These are phyloP conservation scores for Apis mellifera DNA, from an alignment of 1,140 invertebrate genomes.

Conservation along the genomic window Amel_HAv3.1 CM009931.2:18717501-18718000, in stretches of 20 bases:
- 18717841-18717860: background rate
- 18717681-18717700: too few relatives aligned
- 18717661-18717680: background rate
- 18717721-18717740: constrained; percentile 21
- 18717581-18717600: constrained; percentile 28
- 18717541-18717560: constrained; percentile 33
- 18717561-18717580: constrained; percentile 40
- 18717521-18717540: constrained; percentile 18
- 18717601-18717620: constrained; percentile 19
- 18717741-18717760: constrained; percentile 17
- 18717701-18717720: constrained; percentile 14
- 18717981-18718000: background rate
- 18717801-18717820: constrained; percentile 9
- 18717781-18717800: background rate
- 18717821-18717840: background rate
- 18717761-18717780: constrained; percentile 31
- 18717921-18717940: too few relatives aligned
- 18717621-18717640: constrained; percentile 1
- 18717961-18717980: background rate
- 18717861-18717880: constrained; percentile 1
- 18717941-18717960: background rate
- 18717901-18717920: too few relatives aligned
- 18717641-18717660: constrained; percentile 13
- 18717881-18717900: background rate
- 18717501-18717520: constrained; percentile 29